phyloP scores from a whole-genome alignment of 2,797 vertebrate species.

The Poecilia picta region DNA sequence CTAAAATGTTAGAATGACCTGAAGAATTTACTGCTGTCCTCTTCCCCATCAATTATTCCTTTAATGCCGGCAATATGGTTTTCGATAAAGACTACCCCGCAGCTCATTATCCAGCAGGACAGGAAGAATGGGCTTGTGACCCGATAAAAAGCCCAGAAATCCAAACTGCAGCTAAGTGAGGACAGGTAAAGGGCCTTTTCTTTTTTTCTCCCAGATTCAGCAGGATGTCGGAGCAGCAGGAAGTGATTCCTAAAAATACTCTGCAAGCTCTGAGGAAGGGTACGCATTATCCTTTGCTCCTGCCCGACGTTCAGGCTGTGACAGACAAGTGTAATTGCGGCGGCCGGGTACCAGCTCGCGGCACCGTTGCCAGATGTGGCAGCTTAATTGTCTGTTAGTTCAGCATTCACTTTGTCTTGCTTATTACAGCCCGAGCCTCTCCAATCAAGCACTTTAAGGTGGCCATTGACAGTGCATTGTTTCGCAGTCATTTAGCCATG shows the following conservation, averaged over 20 bases:
- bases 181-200: constrained; percentile 1
- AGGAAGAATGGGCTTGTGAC: constrained; percentile 32
- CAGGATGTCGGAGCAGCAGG: constrained; percentile 22
- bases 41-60: constrained; percentile 34
- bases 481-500: constrained; percentile 49
- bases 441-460: constrained; percentile 48
- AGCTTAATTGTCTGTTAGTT: constrained; percentile 60
- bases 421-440: constrained; percentile 50
- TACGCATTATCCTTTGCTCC: constrained; percentile 10
- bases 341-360: constrained; percentile 32
- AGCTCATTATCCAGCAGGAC: constrained; percentile 30
- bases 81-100: constrained; percentile 21
- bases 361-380: constrained; percentile 54
- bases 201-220: constrained; percentile 25
- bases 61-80: constrained; percentile 35
- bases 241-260: constrained; percentile 30
- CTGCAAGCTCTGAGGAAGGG: constrained; percentile 5
- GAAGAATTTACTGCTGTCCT: constrained; percentile 2
- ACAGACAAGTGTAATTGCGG: constrained; percentile 44
- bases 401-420: constrained; percentile 49
- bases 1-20: constrained; percentile 28
- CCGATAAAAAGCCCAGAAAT: constrained; percentile 36
- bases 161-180: constrained; percentile 40
- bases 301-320: constrained; percentile 24
- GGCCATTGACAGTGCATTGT: constrained; percentile 38